Evolutionary conservation across 2,113 vertebrate genomes (phyloP).

Genomic region (Neofelis nebulosa): DNA sequence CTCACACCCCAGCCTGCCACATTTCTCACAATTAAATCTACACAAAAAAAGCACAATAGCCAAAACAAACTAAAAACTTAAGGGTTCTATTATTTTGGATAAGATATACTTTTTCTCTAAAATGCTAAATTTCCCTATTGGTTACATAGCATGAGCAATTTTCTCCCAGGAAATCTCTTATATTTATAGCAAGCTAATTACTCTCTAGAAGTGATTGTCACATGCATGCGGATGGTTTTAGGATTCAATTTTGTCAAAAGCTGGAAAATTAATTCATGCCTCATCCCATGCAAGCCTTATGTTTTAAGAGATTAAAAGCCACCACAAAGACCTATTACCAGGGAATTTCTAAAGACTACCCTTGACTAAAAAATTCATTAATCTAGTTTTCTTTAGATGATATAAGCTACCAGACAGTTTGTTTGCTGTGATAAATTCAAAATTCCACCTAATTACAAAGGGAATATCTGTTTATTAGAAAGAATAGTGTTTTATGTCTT

Average conservation of each 20-base stretch:
- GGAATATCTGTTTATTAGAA: conserved; percentile 65
- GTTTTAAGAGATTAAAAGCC: conserved; percentile 67
- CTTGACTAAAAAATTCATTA: conserved; percentile 66
- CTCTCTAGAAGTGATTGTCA: conserved; percentile 57
- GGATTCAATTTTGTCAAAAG: conserved; percentile 67
- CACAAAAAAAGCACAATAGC: conserved; percentile 30
- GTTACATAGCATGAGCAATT: conserved; percentile 54
- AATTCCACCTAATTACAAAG: conserved; percentile 73
- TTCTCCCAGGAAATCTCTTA: conserved; percentile 67
- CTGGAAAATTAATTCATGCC: conserved; percentile 69
- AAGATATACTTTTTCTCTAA: conserved; percentile 39
- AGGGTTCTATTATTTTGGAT: conserved; percentile 33
- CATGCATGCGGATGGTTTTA: conserved; percentile 48
- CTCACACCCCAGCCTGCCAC: conserved; percentile 22
- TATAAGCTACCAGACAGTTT: conserved; percentile 74
- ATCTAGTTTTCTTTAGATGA: conserved; percentile 67
- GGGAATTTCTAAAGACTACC: conserved; percentile 44
- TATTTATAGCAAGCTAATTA: conserved; percentile 70
- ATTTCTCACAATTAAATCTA: conserved; percentile 50
- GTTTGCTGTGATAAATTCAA: conserved; percentile 69
- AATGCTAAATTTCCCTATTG: conserved; percentile 50
- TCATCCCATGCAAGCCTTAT: conserved; percentile 53
- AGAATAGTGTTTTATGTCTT: conserved; percentile 71
- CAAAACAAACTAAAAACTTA: conserved; percentile 52
- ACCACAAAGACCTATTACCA: conserved; percentile 5